Evolutionary conservation across 2,888 invertebrate genomes (phyloP).

Genomic region (Tetranychus piercei): DNA sequence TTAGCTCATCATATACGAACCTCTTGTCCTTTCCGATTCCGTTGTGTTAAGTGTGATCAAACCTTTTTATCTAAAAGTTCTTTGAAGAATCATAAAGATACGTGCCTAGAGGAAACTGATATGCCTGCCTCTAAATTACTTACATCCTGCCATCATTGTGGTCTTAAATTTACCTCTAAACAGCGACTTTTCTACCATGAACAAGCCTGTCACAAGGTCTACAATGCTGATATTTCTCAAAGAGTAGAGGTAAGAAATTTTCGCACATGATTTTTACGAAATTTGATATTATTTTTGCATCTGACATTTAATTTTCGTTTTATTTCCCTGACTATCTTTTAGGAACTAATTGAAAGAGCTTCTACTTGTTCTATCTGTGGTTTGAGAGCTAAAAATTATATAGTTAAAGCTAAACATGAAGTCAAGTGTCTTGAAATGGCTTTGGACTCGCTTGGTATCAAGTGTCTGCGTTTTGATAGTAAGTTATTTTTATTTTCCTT

Average conservation of each 20-base stretch:
- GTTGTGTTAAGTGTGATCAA: constrained; percentile 14
- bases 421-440: constrained; percentile 9
- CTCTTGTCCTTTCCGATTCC: constrained; percentile 16
- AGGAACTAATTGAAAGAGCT: constrained; percentile 17
- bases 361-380: constrained; percentile 18
- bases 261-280: too few species aligned
- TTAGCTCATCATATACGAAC: constrained; percentile 16
- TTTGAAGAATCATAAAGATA: constrained; percentile 12
- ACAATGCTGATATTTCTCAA: constrained; percentile 15
- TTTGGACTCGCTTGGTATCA: constrained; percentile 13
- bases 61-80: constrained; percentile 14
- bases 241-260: constrained; percentile 11
- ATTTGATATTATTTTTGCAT: neutral
- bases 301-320: neutral
- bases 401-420: constrained; percentile 16
- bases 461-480: neutral
- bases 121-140: neutral
- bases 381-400: constrained; percentile 14
- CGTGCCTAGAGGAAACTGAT: constrained; percentile 8
- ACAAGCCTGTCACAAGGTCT: constrained; percentile 19
- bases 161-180: constrained; percentile 15
- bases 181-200: constrained; percentile 17
- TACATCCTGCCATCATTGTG: constrained; percentile 13
- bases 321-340: neutral
- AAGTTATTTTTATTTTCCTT: neutral